Evolutionary conservation across 2,888 invertebrate genomes (phyloP), one percentile per base, ranked within the genome.

Genomic region (Pristionchus maxplancki): DNA sequence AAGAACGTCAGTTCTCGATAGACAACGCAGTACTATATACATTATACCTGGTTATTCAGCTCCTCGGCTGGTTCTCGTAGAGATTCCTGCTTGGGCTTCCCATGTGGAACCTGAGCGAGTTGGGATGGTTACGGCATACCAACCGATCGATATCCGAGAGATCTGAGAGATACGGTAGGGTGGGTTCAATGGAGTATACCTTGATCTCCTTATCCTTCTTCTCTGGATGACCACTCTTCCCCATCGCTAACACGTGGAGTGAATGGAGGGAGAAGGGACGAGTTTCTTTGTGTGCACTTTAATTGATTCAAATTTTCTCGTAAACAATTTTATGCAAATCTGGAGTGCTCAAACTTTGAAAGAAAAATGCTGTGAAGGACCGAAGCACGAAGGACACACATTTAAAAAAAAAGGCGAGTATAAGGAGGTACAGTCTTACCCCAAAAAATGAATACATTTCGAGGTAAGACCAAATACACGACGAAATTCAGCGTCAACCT

Each of bases 41-140:
- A 17, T 15, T 28, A 44, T 81, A 44, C 50, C 50, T 81, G 81
- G 28, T 81, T 50, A 28, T 81, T 50, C 81, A 50, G 44, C 81
- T 81, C 50, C 37, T 84, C 58, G 15, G 83, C 58, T 44, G 53
- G 34, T 17, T 20, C 37, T 13, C 53, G 53, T 11, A 84, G 58
- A 11, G 83, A 84, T 50, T 84, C 83, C 58, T 84, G 83, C n/a
- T 84, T 84, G 83, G 83, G 83, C 83, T 84, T 84, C 40, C 81
- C 81, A 44, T 50, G 48, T 17, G 81, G 48, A 44, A 81, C 81
- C 81, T 81, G 81, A 24, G 64, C 6, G 64, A 64, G n/a, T 24
- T 5, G 20, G 62, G 24, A 20, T 62, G 67, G 34, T 31, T 37
- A 67, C 37, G 67, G 67, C 34, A 74, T 37, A 64, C 17, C 58